These are phyloP conservation scores for Dolichomitus sp. DNA, from an alignment of 2,888 invertebrate species.

Conservation along the genomic window DNA sequence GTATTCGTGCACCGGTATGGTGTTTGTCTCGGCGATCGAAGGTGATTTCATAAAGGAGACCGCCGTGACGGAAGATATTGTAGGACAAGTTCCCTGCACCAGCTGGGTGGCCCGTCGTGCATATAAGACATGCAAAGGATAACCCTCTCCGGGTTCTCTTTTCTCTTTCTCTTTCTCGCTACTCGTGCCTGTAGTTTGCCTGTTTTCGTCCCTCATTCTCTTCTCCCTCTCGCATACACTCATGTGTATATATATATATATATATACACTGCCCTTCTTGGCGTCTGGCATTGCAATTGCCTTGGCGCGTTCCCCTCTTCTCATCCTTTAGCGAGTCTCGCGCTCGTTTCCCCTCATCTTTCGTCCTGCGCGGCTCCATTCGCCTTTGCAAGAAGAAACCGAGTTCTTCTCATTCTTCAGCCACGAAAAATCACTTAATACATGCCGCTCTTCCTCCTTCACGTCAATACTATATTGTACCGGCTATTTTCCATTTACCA, in stretches of 20 bases:
- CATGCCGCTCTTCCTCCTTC: slow-evolving; percentile 23
- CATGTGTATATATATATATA: no score
- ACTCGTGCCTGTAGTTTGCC: slow-evolving; percentile 46
- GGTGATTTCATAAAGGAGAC: slow-evolving; percentile 85
- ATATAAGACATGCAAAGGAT: slow-evolving; percentile 67
- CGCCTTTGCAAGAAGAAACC: slow-evolving; percentile 17
- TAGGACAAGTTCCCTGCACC: slow-evolving; percentile 83
- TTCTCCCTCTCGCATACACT: neutral
- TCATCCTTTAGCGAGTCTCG: slow-evolving; percentile 21
- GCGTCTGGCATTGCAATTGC: slow-evolving; percentile 46
- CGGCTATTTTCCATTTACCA: slow-evolving; percentile 7
- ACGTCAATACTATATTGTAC: slow-evolving; percentile 6
- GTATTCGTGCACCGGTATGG: slow-evolving; percentile 64
- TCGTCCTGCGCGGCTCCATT: slow-evolving; percentile 30
- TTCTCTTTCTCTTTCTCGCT: slow-evolving; percentile 2
- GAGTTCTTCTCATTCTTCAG: slow-evolving; percentile 42
- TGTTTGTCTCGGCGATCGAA: slow-evolving; percentile 77
- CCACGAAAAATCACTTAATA: slow-evolving; percentile 54
- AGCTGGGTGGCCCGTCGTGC: slow-evolving; percentile 82
- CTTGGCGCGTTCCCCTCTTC: slow-evolving; percentile 15
- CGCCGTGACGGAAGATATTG: slow-evolving; percentile 85
- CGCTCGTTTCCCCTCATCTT: slow-evolving; percentile 38
- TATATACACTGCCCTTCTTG: slow-evolving; percentile 30
- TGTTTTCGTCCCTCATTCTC: slow-evolving; percentile 40
- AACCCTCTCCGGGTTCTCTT: slow-evolving; percentile 44